Evolutionary conservation across 2,113 vertebrate species (phyloP), one percentile per base, ranked within the genome.

Genomic region (Xiphias gladius): DNA sequence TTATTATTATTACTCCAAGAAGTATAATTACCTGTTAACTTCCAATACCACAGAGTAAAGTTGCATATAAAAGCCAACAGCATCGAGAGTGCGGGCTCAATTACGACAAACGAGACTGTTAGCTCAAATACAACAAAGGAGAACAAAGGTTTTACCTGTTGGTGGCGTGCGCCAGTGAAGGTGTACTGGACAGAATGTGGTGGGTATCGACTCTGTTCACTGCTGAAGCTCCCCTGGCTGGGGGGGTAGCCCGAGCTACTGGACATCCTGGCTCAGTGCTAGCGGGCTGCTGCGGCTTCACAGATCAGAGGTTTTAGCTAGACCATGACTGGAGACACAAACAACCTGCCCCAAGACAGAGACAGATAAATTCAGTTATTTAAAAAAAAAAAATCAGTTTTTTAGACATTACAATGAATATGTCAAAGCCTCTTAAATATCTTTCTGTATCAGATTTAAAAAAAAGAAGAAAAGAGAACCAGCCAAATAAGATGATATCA

Each of bases 221-320:
- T 95, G 96, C 97, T 98, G 96, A 98, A 99, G 86, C 96, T 96
- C 95, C 98, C 98, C 96, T 99, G 98, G 93, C 96, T 97, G 85
- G 97, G 95, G 95, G 98, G 96, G 92, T 98, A 99, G 94, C 98
- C 97, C 75, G 98, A 99, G 96, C 97, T 93, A 59, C 94, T 99
- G 93, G 98, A 99, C 98, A 99, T 99, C 87, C 81, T 95, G 87
- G 78, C 83, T 89, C 80, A 82, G 96, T 92, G 86, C 82, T 83
- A 78, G 70, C 69, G 65, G 79, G 95, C 95, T 94, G 93, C 93
- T 95, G 90, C 90, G 92, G 89, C 92, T 92, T 93, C 93, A 91
- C 93, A 92, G 93, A 96, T 96, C 94, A 96, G 85, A 94, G 92
- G 90, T 90, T 58, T 94, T 77, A 92, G 91, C 94, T 92, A 93